phyloP scores from a whole-genome alignment of 1,140 invertebrate genomes.

The Oreohelix idahoensis region DNA sequence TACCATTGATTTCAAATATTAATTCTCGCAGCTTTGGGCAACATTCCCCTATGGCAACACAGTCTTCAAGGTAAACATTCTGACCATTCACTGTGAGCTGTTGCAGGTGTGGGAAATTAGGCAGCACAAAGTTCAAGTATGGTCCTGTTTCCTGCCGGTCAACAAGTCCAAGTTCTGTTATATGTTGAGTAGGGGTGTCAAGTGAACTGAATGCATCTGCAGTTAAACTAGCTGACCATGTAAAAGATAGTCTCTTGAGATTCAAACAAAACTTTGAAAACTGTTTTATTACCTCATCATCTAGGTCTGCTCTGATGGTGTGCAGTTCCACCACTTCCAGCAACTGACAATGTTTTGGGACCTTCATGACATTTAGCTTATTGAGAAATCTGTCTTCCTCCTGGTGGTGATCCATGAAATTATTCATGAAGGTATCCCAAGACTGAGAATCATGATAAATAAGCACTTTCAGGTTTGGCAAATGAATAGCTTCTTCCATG shows the following conservation, averaged over 20 bases:
- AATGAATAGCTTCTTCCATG: constrained; percentile 33
- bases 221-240: constrained; percentile 31
- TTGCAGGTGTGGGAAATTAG: constrained; percentile 20
- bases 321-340: constrained; percentile 27
- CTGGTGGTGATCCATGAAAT: neutral
- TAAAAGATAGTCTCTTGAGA: constrained; percentile 5
- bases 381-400: neutral
- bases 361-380: constrained; percentile 22
- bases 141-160: constrained; percentile 32
- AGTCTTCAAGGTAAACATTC: constrained; percentile 27
- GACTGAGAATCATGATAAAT: constrained; percentile 32
- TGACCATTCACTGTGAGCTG: constrained; percentile 26
- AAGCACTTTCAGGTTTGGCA: constrained; percentile 20
- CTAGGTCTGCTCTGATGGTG: constrained; percentile 25
- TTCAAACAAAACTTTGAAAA: constrained; percentile 27
- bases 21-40: constrained; percentile 30
- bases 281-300: constrained; percentile 26
- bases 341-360: constrained; percentile 23
- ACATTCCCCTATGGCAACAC: constrained; percentile 20
- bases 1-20: constrained; percentile 1
- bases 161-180: constrained; percentile 16
- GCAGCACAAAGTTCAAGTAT: constrained; percentile 31
- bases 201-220: constrained; percentile 4
- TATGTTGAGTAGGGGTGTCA: neutral
- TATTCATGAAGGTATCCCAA: neutral